Conservation (phyloP, 2,888 invertebrate species). For the Lymantria dispar region DNA sequence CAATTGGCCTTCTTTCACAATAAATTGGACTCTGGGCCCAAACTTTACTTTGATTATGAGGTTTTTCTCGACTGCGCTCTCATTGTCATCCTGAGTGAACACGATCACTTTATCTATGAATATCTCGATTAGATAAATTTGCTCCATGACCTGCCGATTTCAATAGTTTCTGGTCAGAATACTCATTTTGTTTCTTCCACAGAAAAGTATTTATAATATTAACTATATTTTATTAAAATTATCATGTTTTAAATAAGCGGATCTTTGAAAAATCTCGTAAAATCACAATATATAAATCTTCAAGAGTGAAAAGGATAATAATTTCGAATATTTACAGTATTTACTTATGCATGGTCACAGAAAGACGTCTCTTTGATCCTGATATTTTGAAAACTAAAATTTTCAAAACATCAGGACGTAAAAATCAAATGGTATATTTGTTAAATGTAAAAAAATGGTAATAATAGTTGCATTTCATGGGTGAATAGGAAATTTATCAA, state of each 20-base stretch:
- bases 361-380: too few relatives aligned
- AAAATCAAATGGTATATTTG: too few relatives aligned
- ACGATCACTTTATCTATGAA: slow-evolving; percentile 78
- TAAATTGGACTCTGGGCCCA: slow-evolving; percentile 73
- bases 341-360: too few relatives aligned
- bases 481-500: too few relatives aligned
- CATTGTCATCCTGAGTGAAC: slow-evolving; percentile 46
- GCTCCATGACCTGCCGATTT: slow-evolving; percentile 79
- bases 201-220: not conserved
- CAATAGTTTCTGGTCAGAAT: slow-evolving; percentile 63
- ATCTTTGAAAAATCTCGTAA: not conserved
- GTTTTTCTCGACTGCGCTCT: slow-evolving; percentile 60
- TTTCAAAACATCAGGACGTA: too few relatives aligned
- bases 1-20: slow-evolving; percentile 72
- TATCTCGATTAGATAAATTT: slow-evolving; percentile 82
- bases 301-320: too few relatives aligned
- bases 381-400: too few relatives aligned
- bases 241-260: not conserved
- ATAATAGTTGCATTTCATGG: too few relatives aligned
- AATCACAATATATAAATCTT: not conserved
- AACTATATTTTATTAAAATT: not conserved
- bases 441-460: too few relatives aligned
- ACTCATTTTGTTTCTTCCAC: slow-evolving; percentile 36
- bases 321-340: too few relatives aligned
- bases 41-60: slow-evolving; percentile 74